Evolutionary conservation across 2,113 vertebrate species (phyloP).

Genomic region (Progne subis): DNA sequence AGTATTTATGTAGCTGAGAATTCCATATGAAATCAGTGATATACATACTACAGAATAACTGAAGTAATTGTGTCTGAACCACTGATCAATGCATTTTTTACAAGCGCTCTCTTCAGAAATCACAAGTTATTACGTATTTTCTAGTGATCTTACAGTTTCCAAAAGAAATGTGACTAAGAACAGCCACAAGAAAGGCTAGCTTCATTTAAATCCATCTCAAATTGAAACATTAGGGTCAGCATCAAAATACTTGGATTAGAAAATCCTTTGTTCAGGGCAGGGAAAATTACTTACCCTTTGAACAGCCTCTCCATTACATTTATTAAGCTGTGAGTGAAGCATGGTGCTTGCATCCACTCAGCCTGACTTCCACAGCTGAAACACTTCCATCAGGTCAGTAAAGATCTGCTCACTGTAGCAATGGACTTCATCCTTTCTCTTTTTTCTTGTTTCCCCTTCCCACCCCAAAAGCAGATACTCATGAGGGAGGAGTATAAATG

Average conservation of each 20-base stretch:
- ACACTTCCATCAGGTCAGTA: not conserved
- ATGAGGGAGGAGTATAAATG: not conserved
- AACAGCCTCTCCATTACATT: not conserved
- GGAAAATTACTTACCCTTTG: not conserved
- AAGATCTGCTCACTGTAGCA: not conserved
- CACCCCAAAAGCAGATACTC: not conserved
- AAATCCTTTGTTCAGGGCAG: not conserved
- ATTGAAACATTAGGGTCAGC: not conserved
- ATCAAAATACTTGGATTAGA: not conserved
- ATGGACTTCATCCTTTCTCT: not conserved
- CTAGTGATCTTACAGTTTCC: not conserved
- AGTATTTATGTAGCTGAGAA: not conserved
- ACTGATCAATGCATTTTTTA: not conserved
- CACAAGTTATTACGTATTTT: not conserved
- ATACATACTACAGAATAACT: not conserved
- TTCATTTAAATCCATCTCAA: not conserved
- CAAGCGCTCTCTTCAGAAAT: not conserved
- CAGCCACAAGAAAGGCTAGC: not conserved
- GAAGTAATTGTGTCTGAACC: not conserved
- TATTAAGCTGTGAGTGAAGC: slow-evolving; percentile 5
- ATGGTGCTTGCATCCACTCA: not conserved
- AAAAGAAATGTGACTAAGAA: not conserved
- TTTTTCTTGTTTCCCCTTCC: not conserved
- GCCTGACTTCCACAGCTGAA: not conserved
- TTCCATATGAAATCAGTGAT: not conserved